Evolutionary conservation across 1,140 invertebrate genomes (phyloP), one percentile per base, ranked within the genome.

Genomic region (Penaeus vannamei): DNA sequence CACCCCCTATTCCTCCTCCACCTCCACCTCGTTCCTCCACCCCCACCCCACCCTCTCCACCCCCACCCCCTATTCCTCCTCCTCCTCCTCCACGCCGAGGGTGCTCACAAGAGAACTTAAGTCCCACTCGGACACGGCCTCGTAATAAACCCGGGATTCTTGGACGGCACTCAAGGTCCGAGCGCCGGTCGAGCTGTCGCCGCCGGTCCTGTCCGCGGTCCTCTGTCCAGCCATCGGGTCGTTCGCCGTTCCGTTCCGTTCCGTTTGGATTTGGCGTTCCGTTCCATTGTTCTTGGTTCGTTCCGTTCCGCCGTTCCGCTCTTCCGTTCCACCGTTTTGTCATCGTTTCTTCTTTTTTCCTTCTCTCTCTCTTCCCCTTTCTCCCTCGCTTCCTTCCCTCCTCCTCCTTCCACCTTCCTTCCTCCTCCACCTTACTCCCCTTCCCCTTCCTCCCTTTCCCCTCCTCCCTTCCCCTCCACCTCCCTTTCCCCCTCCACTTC

Each of bases 291-390:
- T 53, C 46, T 12, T 0, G 3, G 8, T 12, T 19, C 19, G n/a
- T 69, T 69, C 17, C 26, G 64, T 26, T 66, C 7, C 64, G 22
- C 64, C 2, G 2, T 26, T 26, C 7, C 7, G 22, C 7, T 26
- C 7, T 7, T 2, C 2, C 7, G 22, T 26, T 66, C 64, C 7
- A 23, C 7, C 64, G 22, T 26, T 26, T 64, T n/a, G 17, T 64
- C 62, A 17, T 64, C 62, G 17, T 64, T n/a, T n/a, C n/a, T n/a
- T n/a, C n/a, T n/a, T n/a, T 64, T n/a, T n/a, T 64, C 62, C 62
- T 64, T n/a, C 62, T 64, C 62, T n/a, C n/a, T n/a, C 62, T 64
- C 62, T 64, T 64, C n/a, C n/a, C n/a, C 62, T n/a, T 64, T n/a
- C 62, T 64, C 62, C 17, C n/a, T n/a, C 62, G 17, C 62, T n/a